Evolutionary conservation across 2,113 vertebrate genomes (phyloP).

Genomic region (Limanda limanda): DNA sequence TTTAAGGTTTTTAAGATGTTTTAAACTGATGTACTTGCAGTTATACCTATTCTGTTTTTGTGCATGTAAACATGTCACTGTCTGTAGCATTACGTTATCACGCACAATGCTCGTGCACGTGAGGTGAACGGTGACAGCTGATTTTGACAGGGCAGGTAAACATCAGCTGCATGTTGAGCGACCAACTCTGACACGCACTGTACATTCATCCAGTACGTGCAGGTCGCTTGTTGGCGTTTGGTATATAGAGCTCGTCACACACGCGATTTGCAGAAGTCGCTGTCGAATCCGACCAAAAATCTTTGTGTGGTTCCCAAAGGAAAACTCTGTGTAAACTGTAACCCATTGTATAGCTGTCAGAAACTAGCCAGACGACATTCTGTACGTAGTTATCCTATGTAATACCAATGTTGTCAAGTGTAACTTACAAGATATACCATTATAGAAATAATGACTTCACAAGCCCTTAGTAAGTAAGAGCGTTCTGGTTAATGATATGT

Average conservation of each 20-base stretch:
- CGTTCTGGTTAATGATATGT: conserved; percentile 70
- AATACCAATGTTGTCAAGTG: conserved; percentile 76
- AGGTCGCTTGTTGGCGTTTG: conserved; percentile 66
- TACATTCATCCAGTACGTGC: conserved; percentile 51
- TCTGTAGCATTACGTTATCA: conserved; percentile 24
- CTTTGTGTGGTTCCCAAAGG: conserved; percentile 59
- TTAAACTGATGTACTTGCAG: conserved; percentile 1
- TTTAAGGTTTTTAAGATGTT: neutral
- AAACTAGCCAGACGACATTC: conserved; percentile 59
- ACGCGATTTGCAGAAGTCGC: conserved; percentile 53
- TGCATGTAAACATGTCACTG: conserved; percentile 68
- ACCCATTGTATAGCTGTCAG: conserved; percentile 60
- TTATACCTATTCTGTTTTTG: conserved; percentile 14
- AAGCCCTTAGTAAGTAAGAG: conserved; percentile 47
- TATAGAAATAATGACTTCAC: conserved; percentile 54
- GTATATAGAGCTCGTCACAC: conserved; percentile 56
- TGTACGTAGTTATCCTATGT: conserved; percentile 59
- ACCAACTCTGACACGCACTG: conserved; percentile 42
- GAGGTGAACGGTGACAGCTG: conserved; percentile 40
- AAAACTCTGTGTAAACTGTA: conserved; percentile 55
- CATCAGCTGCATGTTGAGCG: conserved; percentile 62
- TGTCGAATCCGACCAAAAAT: conserved; percentile 64
- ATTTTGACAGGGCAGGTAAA: conserved; percentile 54
- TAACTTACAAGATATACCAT: conserved; percentile 65
- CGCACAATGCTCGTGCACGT: conserved; percentile 63